A percentile compares a stretch with the other conserved stretches of the same genome.
Conservation (phyloP, 2,113 vertebrate genomes). For the Nothobranchius furzeri region DNA sequence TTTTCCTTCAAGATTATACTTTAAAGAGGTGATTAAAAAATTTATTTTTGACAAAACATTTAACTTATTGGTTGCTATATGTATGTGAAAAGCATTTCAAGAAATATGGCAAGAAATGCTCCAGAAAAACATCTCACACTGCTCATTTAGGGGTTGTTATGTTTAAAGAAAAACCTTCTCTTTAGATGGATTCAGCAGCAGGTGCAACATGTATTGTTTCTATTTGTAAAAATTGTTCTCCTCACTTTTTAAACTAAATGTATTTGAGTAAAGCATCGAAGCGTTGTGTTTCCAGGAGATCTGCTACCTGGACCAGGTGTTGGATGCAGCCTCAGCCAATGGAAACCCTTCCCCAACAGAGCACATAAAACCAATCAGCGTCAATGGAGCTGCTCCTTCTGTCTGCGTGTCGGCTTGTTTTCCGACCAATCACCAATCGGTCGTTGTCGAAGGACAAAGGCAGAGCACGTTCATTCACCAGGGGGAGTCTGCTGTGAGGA, state of each 20-base stretch:
- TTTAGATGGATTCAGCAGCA: neutral
- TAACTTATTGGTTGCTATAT: no score
- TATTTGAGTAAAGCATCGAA: neutral
- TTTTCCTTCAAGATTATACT: no score
- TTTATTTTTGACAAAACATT: no score
- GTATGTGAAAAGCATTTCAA: no score
- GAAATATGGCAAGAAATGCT: no score
- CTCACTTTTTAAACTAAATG: neutral
- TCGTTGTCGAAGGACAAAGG: constrained; percentile 62
- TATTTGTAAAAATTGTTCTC: neutral
- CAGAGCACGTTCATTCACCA: constrained; percentile 65
- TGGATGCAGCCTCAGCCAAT: constrained; percentile 89
- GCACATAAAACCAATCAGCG: constrained; percentile 54
- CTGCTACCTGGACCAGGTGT: constrained; percentile 91
- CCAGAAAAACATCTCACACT: no score
- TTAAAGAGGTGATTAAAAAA: no score
- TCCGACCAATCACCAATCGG: constrained; percentile 53
- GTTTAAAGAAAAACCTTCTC: no score
- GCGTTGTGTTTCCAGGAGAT: constrained; percentile 82
- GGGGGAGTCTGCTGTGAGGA: constrained; percentile 62
- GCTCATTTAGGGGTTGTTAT: no score
- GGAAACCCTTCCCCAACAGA: constrained; percentile 81
- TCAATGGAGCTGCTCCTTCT: constrained; percentile 71
- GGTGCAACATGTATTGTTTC: neutral
- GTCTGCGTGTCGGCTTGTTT: constrained; percentile 63